These are phyloP conservation scores for Oncopeltus fasciatus DNA, from an alignment of 1,140 invertebrate species.

Conservation along the genomic window DNA sequence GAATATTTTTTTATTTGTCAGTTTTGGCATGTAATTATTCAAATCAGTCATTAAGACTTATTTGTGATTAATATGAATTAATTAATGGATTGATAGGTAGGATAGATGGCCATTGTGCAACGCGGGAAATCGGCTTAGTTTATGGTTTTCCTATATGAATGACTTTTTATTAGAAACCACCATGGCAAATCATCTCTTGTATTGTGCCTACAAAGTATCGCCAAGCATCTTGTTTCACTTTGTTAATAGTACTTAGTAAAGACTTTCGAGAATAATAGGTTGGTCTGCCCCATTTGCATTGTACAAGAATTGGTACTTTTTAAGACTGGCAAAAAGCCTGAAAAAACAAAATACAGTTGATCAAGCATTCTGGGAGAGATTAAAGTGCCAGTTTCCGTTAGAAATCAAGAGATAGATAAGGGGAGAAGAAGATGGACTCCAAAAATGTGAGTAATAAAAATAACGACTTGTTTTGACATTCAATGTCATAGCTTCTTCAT, in stretches of 20 bases:
- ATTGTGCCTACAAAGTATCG: no score
- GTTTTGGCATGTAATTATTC: no score
- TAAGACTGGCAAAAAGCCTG: conserved; percentile 48
- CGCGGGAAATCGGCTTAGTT: no score
- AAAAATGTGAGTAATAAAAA: conserved; percentile 17
- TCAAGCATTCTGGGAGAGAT: conserved; percentile 48
- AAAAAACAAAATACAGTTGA: conserved; percentile 55
- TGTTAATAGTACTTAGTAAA: conserved; percentile 57
- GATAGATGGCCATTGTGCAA: no score
- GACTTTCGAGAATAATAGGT: conserved; percentile 55
- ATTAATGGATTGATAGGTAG: no score
- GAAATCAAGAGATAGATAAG: conserved; percentile 47
- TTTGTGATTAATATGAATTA: no score
- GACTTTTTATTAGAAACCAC: no score
- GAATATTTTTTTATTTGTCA: no score
- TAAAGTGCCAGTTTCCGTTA: conserved; percentile 46
- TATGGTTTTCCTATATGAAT: no score
- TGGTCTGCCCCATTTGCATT: conserved; percentile 63
- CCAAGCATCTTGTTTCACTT: conserved; percentile 56
- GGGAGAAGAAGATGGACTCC: conserved; percentile 38
- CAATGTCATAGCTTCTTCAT: not conserved
- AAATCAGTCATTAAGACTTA: no score
- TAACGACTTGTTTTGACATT: no score
- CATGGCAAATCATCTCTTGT: no score
- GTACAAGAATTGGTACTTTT: conserved; percentile 60